These are phyloP conservation scores for Nesogale talazaci DNA, from an alignment of 2,113 vertebrate species.

Conservation along the genomic window DNA sequence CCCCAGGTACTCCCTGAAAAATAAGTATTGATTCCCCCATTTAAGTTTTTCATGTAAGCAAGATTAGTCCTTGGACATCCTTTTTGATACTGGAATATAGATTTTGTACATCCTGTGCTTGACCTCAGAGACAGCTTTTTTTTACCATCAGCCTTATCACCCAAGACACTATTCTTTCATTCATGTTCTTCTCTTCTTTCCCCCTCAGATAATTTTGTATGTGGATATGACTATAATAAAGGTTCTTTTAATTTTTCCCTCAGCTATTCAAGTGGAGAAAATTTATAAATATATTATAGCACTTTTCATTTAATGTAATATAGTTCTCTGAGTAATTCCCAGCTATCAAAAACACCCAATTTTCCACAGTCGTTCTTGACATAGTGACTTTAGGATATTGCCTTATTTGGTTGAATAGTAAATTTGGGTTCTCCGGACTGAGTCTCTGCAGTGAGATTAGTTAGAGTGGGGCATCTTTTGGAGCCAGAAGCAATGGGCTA, in stretches of 20 bases:
- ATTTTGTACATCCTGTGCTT: background rate
- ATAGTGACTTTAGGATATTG: background rate
- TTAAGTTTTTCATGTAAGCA: background rate
- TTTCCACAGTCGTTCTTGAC: background rate
- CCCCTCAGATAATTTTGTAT: slow-evolving; percentile 19
- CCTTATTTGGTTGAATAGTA: background rate
- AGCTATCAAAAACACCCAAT: background rate
- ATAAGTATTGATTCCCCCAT: background rate
- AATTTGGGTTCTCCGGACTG: background rate
- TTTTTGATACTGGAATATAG: slow-evolving; percentile 32
- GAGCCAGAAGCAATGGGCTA: background rate
- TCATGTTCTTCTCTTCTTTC: background rate
- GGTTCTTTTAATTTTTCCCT: slow-evolving; percentile 81
- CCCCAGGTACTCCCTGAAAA: background rate
- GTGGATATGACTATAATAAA: slow-evolving; percentile 78
- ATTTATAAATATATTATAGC: slow-evolving; percentile 79
- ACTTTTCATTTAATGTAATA: background rate
- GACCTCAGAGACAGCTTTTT: background rate
- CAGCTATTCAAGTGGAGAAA: slow-evolving; percentile 83
- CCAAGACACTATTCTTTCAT: background rate
- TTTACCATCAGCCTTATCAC: slow-evolving; percentile 22
- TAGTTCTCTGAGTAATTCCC: background rate
- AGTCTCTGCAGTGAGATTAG: background rate
- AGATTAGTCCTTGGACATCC: background rate
- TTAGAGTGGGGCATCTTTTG: background rate